These are phyloP conservation scores for Oreochromis grahami DNA, from an alignment of 2,797 vertebrate genomes.

Conservation along the genomic window DNA sequence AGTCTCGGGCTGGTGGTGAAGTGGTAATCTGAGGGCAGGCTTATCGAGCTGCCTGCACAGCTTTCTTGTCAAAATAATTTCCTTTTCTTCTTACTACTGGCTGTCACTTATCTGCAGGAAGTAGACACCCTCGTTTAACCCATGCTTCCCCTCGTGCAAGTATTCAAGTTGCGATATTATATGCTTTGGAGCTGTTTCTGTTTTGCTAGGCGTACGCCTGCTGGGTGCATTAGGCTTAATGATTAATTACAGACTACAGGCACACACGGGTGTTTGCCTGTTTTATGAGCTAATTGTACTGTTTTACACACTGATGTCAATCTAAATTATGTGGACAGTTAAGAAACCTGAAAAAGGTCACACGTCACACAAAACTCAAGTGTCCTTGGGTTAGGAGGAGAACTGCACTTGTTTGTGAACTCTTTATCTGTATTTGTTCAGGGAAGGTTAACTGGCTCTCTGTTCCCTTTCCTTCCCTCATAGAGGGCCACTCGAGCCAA, in stretches of 20 bases:
- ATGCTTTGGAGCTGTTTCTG: conserved; percentile 17
- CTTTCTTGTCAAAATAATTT: conserved; percentile 42
- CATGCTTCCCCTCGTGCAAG: conserved; percentile 1
- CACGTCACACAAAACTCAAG: not conserved
- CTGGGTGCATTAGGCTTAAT: conserved; percentile 1
- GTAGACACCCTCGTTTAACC: conserved; percentile 50
- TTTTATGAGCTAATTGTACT: not conserved
- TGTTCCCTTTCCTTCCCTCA: conserved; percentile 6
- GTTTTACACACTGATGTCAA: not conserved
- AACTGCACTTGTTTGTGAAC: not conserved
- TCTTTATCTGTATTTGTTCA: conserved; percentile 54
- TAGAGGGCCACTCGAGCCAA: conserved; percentile 17
- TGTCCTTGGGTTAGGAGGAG: not conserved
- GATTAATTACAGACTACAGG: conserved; percentile 18
- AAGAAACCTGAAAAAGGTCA: not conserved
- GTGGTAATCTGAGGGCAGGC: conserved; percentile 17
- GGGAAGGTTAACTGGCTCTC: conserved; percentile 12
- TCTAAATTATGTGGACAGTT: not conserved
- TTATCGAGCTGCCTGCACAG: conserved; percentile 36
- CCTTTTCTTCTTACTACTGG: conserved; percentile 13
- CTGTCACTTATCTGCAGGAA: conserved; percentile 67
- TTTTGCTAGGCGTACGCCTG: conserved; percentile 12
- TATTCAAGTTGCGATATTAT: not conserved
- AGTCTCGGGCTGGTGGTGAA: not conserved
- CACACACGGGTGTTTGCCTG: not conserved